Conservation (phyloP, 1,140 invertebrate species). For the Capitella teleta region DNA sequence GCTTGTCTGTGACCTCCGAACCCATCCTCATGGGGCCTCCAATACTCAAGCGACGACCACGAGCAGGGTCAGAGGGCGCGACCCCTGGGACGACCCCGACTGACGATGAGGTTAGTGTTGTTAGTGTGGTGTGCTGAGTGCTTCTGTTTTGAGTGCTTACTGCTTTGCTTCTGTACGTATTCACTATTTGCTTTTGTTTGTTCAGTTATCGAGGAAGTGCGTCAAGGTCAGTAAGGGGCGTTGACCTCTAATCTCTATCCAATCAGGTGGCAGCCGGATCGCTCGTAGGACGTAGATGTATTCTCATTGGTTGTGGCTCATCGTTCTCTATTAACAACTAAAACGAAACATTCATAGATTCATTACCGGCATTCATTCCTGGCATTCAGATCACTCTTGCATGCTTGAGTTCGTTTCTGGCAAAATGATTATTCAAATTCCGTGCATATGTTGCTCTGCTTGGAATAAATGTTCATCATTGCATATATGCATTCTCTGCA, state of each 20-base stretch:
- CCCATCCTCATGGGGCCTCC: constrained; percentile 4
- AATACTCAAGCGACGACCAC: background rate
- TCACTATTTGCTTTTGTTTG: too few species aligned
- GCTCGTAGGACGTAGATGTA: too few species aligned
- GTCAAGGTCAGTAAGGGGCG: too few species aligned
- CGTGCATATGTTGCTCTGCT: background rate
- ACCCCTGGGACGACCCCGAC: constrained; percentile 4
- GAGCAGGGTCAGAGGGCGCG: constrained; percentile 8
- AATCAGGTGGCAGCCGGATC: too few species aligned
- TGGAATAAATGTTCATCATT: background rate
- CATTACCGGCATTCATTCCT: too few species aligned
- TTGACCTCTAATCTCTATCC: too few species aligned
- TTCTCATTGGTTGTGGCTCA: too few species aligned
- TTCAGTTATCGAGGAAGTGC: too few species aligned
- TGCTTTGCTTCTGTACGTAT: too few species aligned
- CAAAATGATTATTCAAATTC: background rate
- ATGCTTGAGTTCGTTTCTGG: background rate
- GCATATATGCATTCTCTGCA: background rate
- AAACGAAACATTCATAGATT: too few species aligned
- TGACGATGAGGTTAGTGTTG: background rate
- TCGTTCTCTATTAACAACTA: too few species aligned
- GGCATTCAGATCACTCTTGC: background rate
- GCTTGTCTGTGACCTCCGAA: constrained; percentile 13
- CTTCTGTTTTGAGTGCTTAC: background rate
- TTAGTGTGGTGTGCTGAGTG: background rate